Percentiles rank a stretch among this genome's conserved stretches.
Conservation (phyloP, 2,797 vertebrate species). For the Cryptoblepharus egeriae region DNA sequence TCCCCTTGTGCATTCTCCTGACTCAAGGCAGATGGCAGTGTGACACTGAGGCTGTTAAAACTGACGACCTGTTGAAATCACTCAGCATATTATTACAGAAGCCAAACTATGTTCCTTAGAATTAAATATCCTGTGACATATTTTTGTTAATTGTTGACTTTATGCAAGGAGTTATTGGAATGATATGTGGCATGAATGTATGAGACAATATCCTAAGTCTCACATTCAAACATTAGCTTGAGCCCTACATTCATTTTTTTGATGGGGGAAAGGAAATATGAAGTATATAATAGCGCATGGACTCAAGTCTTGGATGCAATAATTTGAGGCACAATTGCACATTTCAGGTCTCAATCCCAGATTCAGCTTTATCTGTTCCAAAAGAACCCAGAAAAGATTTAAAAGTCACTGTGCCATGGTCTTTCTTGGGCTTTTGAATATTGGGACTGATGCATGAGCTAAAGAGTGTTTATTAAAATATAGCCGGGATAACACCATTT, state of each 20-base stretch:
- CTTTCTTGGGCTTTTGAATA: neutral
- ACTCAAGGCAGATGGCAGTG: slow-evolving; percentile 45
- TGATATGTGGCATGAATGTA: neutral
- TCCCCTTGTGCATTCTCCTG: neutral
- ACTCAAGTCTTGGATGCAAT: neutral
- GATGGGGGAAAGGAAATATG: neutral
- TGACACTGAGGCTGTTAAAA: neutral
- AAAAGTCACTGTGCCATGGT: neutral
- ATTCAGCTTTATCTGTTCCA: neutral
- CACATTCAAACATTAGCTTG: neutral
- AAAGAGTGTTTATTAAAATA: too few relatives aligned
- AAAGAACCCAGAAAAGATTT: neutral
- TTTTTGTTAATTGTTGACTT: neutral
- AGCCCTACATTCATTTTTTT: neutral
- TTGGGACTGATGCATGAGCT: neutral
- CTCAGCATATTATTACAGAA: neutral
- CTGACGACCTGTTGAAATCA: rapidly evolving
- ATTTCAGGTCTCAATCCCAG: neutral
- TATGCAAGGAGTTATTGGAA: neutral
- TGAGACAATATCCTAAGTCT: neutral
- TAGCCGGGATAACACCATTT: too few relatives aligned
- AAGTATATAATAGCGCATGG: neutral
- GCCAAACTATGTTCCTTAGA: slow-evolving; percentile 23
- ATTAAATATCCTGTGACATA: rapidly evolving
- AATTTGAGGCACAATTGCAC: neutral